Evolutionary conservation across 2,888 invertebrate genomes (phyloP), one percentile per base, ranked within the genome.

Genomic region (Eristalis tenax): DNA sequence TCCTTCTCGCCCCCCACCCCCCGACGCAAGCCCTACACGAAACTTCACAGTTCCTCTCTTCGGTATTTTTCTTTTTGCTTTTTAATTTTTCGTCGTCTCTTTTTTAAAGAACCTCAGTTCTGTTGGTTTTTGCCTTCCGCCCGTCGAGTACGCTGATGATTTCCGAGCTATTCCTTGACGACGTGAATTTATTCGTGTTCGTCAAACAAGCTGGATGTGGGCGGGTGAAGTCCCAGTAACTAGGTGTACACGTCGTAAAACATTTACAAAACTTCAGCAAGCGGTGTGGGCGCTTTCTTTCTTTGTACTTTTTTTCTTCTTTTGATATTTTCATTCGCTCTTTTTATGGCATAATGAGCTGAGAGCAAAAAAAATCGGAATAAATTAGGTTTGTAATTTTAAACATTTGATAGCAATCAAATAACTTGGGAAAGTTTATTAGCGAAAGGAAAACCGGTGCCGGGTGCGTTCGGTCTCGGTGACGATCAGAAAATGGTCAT

Each of bases 311-410:
- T 32, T 8, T 32, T 32, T 8, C 8, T 32, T 5, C 66, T 59
- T 71, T 35, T n/a, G 22, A 64, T 43, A 4, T 40, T 40, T 73
- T 75, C 75, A 35, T 73, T 69, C 35, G 38, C 61, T 69, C 23
- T 56, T 57, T 86, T 86, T 86, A 86, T 83, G 75, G 83, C 83
- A 74, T 86, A 86, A 86, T 75, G 86, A 86, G 83, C 83, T 86
- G 66, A 6, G 71, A 64, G 64, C n/a, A 40, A 68, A 80, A 81
- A 61, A 66, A 77, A 68, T 70, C 56, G 59, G 74, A 86, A 86
- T 86, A 86, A 86, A 83, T 86, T 86, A 78, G 78, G 83, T 86
- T 83, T 83, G 86, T 83, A 82, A 83, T 86, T 86, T 81, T 71
- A 74, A 86, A 71, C 71, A 86, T 86, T 86, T 79, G 86, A 79